Conservation (phyloP, 2,113 vertebrate genomes). For the Lepus europaeus region DNA sequence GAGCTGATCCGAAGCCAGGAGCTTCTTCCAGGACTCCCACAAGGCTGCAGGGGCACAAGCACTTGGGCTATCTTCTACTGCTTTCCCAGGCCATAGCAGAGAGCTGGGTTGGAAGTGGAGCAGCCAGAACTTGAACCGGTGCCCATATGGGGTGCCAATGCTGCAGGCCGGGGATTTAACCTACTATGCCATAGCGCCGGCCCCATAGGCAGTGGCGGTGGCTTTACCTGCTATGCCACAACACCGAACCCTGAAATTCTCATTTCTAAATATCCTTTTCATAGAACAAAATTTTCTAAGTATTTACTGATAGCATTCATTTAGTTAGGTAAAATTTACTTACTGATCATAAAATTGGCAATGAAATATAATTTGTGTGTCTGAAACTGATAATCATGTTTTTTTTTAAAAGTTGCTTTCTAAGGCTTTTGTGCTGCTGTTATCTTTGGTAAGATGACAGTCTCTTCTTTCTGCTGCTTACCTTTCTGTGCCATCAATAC, state of each 20-base stretch:
- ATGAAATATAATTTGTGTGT: background rate
- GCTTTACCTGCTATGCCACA: no score
- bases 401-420: background rate
- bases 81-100: no score
- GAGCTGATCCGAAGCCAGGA: no score
- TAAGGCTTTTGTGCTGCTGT: background rate
- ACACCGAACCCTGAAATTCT: background rate
- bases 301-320: background rate
- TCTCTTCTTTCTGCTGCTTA: background rate
- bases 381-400: background rate
- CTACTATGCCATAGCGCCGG: no score
- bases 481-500: background rate
- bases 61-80: no score
- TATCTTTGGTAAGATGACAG: background rate
- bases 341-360: slow-evolving; percentile 1
- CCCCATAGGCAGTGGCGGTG: no score
- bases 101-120: no score
- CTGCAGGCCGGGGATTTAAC: no score
- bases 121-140: no score
- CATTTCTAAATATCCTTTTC: background rate
- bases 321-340: slow-evolving; percentile 40
- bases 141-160: no score
- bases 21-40: no score
- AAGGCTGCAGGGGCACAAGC: no score
- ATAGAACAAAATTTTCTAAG: slow-evolving; percentile 6